Evolutionary conservation across 2,888 invertebrate genomes (phyloP).

Genomic region (Phanerotoma sp.): DNA sequence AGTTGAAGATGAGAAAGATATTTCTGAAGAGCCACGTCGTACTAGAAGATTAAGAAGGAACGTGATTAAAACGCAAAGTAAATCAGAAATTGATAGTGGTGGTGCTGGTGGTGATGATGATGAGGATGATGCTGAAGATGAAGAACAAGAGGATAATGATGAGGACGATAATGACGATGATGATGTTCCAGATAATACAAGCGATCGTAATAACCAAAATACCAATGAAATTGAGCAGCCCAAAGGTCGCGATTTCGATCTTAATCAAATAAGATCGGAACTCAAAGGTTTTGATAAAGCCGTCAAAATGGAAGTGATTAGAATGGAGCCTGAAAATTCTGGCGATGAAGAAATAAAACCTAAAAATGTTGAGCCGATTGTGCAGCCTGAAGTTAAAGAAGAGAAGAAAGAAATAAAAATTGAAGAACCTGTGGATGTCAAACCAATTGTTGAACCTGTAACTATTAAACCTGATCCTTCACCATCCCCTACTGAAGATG

Average conservation of each 20-base stretch:
- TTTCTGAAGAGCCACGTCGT: constrained; percentile 50
- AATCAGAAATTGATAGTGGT: constrained; percentile 39
- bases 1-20: constrained; percentile 45
- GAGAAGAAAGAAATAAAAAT: constrained; percentile 43
- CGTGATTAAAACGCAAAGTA: constrained; percentile 54
- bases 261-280: constrained; percentile 82
- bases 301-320: constrained; percentile 58
- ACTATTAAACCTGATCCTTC: constrained; percentile 27
- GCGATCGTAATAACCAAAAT: no score
- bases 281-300: constrained; percentile 75
- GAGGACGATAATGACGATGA: constrained; percentile 24
- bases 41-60: constrained; percentile 54
- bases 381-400: constrained; percentile 37
- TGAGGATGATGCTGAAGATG: constrained; percentile 15
- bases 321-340: constrained; percentile 58
- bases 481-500: constrained; percentile 60
- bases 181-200: constrained; percentile 20
- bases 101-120: constrained; percentile 33
- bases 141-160: constrained; percentile 10
- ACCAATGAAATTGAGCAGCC: constrained; percentile 54
- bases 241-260: constrained; percentile 76
- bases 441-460: constrained; percentile 22
- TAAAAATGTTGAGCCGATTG: constrained; percentile 44
- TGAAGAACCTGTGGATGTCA: constrained; percentile 22
- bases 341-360: constrained; percentile 60